Percentiles rank a stretch among this genome's conserved stretches.
These are phyloP conservation scores for Holothuria leucospilota DNA, from an alignment of 53 echinoderm and acorn worm species.

Conservation along the genomic window DNA sequence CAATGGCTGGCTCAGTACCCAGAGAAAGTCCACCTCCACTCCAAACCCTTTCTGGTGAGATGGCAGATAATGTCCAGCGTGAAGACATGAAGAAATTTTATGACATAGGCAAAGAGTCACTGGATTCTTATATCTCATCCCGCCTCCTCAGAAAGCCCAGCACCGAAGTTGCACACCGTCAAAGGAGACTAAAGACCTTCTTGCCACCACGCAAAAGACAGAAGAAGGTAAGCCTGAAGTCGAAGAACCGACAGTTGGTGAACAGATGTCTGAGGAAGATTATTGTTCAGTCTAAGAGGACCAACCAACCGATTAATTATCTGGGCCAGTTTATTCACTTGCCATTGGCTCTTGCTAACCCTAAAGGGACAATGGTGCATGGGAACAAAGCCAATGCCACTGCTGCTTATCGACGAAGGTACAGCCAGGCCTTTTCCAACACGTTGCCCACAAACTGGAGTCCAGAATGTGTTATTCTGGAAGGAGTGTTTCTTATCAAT, in stretches of 20 bases:
- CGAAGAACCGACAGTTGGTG: conserved; percentile 24
- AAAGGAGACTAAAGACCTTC: background rate
- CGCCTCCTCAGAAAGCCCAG: background rate
- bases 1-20: too few species aligned
- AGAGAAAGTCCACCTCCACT: too few species aligned
- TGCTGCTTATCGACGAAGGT: background rate
- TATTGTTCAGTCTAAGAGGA: conserved; percentile 56
- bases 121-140: background rate
- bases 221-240: background rate
- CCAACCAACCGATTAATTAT: background rate
- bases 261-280: conserved; percentile 36
- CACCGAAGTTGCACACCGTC: background rate
- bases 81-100: background rate
- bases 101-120: background rate
- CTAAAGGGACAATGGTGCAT: conserved; percentile 34
- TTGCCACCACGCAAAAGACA: too few species aligned
- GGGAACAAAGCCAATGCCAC: background rate
- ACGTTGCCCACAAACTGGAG: conserved; percentile 2
- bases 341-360: conserved; percentile 39
- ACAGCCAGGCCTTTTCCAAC: background rate
- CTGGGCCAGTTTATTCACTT: conserved; percentile 42
- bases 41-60: too few species aligned
- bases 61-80: too few species aligned
- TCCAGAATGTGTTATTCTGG: conserved; percentile 37
- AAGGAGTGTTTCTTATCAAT: conserved; percentile 64